Evolutionary conservation across 2,113 vertebrate genomes (phyloP), one percentile per base, ranked within the genome.

Genomic region (Oxygymnocypris stewartii): DNA sequence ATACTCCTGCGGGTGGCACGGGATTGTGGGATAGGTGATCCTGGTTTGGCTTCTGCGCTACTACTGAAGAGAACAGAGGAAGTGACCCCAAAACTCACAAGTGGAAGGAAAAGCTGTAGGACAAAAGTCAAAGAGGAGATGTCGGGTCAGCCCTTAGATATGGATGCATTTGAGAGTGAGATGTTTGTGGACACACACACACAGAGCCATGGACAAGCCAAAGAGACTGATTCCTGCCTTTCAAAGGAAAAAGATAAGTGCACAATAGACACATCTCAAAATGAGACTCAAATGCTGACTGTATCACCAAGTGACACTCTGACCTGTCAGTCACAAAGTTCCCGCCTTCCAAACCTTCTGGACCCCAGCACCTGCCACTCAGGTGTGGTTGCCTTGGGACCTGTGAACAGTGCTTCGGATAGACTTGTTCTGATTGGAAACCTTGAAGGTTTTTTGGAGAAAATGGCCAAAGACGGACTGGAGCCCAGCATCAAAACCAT

Each of bases 371-470:
- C 67, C 0, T 78, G 91, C 12, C 85, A 90, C 1, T 4, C 82
- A 0, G 82, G 83, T 0, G 86, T 97, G 59, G 87, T 99, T 79
- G 96, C 97, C 67, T 84, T 99, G 65, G 94, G 96, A 20, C 87
- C 90, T 0, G 95, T 93, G 80, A 87, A 87, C 6, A 92, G 89
- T 0, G 88, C 95, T 0, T 94, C 94, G 0, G 93, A 97, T 2
- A 93, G 96, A 31, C 94, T 99, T 23, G 94, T 95, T 23, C 91
- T 99, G 85, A 96, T 99, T 42, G 98, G 98, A 18, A 93, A 95
- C 5, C 91, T 95, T 82, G 84, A 95, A 6, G 97, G 97, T 6
- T 95, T 99, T 90, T 89, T 99, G 88, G 92, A 91, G 5, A 96
- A 95, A 86, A 97, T 99, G 97, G 91, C 88, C 0, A 91, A 93